Evolutionary conservation across 2,797 vertebrate genomes (phyloP).

Genomic region (Simalia tracyae): DNA sequence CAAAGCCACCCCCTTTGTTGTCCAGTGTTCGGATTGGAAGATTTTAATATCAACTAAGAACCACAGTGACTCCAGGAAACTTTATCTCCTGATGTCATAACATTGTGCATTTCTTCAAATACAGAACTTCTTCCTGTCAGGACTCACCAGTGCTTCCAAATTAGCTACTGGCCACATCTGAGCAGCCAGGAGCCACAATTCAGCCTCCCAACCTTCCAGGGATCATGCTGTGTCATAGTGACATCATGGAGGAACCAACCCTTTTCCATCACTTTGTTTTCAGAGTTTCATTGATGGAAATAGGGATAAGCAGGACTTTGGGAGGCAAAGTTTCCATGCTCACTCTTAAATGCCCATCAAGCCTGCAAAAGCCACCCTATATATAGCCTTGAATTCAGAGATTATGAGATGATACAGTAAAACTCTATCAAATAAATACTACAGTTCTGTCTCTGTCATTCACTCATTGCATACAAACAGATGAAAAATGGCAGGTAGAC

Average conservation of each 20-base stretch:
- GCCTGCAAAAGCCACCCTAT: not conserved
- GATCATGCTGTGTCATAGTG: not conserved
- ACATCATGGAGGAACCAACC: not conserved
- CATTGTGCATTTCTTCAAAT: not conserved
- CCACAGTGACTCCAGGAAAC: not conserved
- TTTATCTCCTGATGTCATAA: not conserved
- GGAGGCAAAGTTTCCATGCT: not conserved
- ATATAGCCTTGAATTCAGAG: not conserved
- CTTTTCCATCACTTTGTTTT: not conserved
- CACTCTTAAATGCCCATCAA: not conserved
- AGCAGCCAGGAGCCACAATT: not conserved
- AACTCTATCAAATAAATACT: not conserved
- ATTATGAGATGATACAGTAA: not conserved
- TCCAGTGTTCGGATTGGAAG: not conserved
- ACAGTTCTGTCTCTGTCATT: not conserved
- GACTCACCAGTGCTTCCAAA: not conserved
- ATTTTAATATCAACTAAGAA: not conserved
- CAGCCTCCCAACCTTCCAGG: not conserved
- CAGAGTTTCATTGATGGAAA: not conserved
- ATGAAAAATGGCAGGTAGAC: not conserved
- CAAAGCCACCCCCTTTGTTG: not conserved
- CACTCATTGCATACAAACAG: not conserved
- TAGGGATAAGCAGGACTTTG: not conserved
- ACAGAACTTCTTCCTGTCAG: not conserved
- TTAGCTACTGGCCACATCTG: not conserved